Base-by-base conservation (phyloP, 2,888 invertebrate genomes). In the Dichetophora obliterata region DNA sequence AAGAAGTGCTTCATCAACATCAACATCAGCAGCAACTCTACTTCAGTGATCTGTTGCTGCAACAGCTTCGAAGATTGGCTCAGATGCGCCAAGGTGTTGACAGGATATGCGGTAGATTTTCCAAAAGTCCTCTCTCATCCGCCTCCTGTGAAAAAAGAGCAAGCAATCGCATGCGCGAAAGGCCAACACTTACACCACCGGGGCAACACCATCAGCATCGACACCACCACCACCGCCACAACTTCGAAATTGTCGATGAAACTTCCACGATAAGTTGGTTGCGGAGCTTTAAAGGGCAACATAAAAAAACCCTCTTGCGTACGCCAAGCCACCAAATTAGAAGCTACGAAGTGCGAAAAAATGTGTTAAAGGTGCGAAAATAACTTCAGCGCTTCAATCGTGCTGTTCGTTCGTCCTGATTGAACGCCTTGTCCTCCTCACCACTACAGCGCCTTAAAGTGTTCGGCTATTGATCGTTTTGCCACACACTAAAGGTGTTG, bases 291-390 rank as follows among this genome's bases (percentile, higher is more conserved):
- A 22, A 22, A 59, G 11, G 16, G 57, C 57, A 27, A 22, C 11
- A 4, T 22, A 24, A 63, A 61, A 48, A 14, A 73, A 22, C n/a
- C 34, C 3, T 24, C 69, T 22, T 75, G 72, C 73, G 61, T 61
- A 69, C 59, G 70, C 75, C 76, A 82, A n/a, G 70, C 75, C 76
- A 82, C 82, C 83, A 84, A 82, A 82, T 82, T 82, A 82, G 82
- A 82, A 82, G 81, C 81, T 80, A 77, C 82, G 82, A 87, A 85
- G 86, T 86, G 87, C 83, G 83, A 87, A 86, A 85, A 80, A 83
- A 82, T 85, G 84, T 83, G 85, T 86, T 86, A 85, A 85, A 86
- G 85, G 87, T 87, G 86, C 87, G 86, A 86, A 86, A 86, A 87
- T 86, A 87, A 86, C 86, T 85, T 22, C 5, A 48, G 16, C 52